A percentile compares a stretch with the other conserved stretches of the same genome.
phyloP scores from a whole-genome alignment of 1,140 invertebrate species.

The Globodera ellingtonae region DNA sequence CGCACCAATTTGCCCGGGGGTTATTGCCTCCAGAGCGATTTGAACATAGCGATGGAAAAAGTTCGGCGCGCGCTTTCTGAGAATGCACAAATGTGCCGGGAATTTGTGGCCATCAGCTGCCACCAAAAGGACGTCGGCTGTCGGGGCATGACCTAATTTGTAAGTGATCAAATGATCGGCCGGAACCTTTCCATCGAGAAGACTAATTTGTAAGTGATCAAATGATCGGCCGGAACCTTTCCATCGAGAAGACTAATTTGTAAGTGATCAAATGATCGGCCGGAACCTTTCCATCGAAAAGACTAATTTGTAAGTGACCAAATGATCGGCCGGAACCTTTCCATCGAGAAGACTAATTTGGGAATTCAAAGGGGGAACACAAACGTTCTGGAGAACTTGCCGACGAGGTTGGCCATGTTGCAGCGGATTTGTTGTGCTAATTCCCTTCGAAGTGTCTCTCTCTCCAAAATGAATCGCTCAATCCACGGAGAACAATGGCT shows the following conservation, averaged over 20 bases:
- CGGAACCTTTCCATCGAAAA: no score
- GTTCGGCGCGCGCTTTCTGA: slow-evolving; percentile 54
- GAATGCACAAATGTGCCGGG: slow-evolving; percentile 59
- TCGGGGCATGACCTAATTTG: slow-evolving; percentile 31
- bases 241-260: no score
- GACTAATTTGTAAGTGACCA: no score
- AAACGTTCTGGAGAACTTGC: neutral
- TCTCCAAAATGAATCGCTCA: slow-evolving; percentile 29
- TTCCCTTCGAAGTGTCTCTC: slow-evolving; percentile 26
- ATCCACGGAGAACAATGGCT: slow-evolving; percentile 20
- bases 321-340: no score
- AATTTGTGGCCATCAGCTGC: slow-evolving; percentile 61
- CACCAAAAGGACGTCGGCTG: slow-evolving; percentile 58
- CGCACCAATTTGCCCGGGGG: slow-evolving; percentile 27
- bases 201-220: no score
- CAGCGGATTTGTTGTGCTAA: slow-evolving; percentile 24
- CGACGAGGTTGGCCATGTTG: slow-evolving; percentile 32
- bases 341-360: no score
- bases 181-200: no score
- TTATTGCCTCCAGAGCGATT: slow-evolving; percentile 51
- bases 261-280: no score
- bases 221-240: no score
- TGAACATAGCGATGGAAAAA: slow-evolving; percentile 62
- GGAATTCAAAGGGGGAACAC: no score
- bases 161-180: no score